Evolutionary conservation across 2,888 invertebrate genomes (phyloP), one percentile per base, ranked within the genome.

Genomic region (Leucozona laternaria): DNA sequence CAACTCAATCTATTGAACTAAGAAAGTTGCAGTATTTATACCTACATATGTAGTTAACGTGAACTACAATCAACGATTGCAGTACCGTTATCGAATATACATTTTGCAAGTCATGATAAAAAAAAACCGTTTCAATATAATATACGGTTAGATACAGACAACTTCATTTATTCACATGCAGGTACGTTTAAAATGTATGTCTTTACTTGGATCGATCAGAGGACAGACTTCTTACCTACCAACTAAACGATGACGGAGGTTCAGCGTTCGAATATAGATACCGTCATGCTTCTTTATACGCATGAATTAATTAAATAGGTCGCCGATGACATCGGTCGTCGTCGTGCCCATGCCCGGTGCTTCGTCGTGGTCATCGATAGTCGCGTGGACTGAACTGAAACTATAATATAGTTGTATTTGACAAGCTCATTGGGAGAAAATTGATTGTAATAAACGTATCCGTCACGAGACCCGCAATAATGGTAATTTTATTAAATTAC

Each of bases 241-340:
- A 75, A 70, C 48, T 70, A 57, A 68, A 66, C 68, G 81, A 72
- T 70, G 37, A 64, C 50, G 68, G n/a, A n/a, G n/a, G 68, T 73
- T 78, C 48, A 68, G 57, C 48, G 25, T 72, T 68, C 31, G 37
- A 70, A 70, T 62, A 77, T 62, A 77, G 66, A 64, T 60, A 68
- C 80, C 76, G 78, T 85, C 77, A 85, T 68, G 73, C 22, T 60
- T 57, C 66, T 78, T 37, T 48, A 37, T 73, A 81, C 77, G 85
- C 85, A 85, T 85, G 85, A 85, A 78, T 81, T 85, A 72, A 85
- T 81, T 81, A 77, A 77, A 55, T 73, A 31, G 60, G 53, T 80
- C 79, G 60, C 22, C 22, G 45, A 50, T 10, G 37, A 22, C n/a
- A 8, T 28, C 43, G 17, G 11, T 31, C 45, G 70, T 70, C 57